phyloP scores from a whole-genome alignment of 2,888 invertebrate genomes.

The Polydrusus cervinus region DNA sequence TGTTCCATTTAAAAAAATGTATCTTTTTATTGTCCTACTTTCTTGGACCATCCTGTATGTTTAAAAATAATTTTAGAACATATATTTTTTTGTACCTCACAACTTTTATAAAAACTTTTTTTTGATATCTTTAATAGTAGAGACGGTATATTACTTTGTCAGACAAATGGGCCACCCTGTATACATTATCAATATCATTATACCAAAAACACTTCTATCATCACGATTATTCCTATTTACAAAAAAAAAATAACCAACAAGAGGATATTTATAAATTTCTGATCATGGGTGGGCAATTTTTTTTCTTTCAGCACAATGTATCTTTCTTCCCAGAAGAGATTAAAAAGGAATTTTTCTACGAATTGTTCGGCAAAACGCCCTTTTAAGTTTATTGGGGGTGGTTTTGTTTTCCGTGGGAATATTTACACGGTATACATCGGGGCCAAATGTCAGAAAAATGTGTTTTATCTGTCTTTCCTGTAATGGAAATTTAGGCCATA shows the following conservation, averaged over 20 bases:
- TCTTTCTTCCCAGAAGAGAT: constrained; percentile 44
- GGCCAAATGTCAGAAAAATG: not conserved
- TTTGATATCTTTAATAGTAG: too few species aligned
- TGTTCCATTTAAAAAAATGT: too few species aligned
- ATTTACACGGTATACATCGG: constrained; percentile 19
- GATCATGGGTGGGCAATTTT: constrained; percentile 36
- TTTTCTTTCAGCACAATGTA: constrained; percentile 22
- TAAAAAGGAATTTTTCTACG: constrained; percentile 47
- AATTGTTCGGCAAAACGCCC: constrained; percentile 34
- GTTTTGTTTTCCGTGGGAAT: constrained; percentile 38
- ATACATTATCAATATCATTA: too few species aligned
- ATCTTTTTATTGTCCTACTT: too few species aligned
- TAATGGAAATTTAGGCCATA: too few species aligned
- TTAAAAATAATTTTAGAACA: too few species aligned
- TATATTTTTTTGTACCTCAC: too few species aligned
- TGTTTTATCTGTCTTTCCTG: not conserved
- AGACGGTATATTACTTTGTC: too few species aligned
- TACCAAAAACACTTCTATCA: not conserved
- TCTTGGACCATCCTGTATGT: too few species aligned
- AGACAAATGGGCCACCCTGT: too few species aligned
- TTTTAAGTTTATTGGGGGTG: constrained; percentile 32
- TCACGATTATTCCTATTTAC: not conserved
- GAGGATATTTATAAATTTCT: not conserved
- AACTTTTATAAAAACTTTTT: too few species aligned
- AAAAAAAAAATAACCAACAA: not conserved